Evolutionary conservation across 2,888 invertebrate species (phyloP), one percentile per base, ranked within the genome.

Genomic region (Hyposoter dolosus): DNA sequence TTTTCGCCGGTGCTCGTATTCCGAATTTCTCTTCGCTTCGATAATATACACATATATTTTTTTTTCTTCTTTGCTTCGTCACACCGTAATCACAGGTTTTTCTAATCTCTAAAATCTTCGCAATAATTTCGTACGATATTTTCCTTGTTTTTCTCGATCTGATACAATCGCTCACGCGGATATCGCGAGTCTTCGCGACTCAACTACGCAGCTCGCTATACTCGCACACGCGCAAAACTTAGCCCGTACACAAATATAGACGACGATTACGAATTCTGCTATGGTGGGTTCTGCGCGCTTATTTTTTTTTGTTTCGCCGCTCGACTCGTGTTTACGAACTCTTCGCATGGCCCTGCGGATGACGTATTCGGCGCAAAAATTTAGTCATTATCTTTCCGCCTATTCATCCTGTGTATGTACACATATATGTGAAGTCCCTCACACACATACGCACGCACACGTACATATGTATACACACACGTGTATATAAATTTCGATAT

Each of bases 181-280:
- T 72, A 60, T 69, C 47, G 35, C 79, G 56, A 69, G 66, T 69
- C 68, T 65, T 65, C 50, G 65, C 43, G 35, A n/a, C 45, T 60
- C 32, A 32, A 81, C 47, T 81, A 74, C 81, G 81, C 81, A 81
- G 81, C 81, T 80, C 72, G 32, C 47, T 17, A n/a, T 19, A 35
- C 17, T 77, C 66, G 66, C 76, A 66, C 77, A 77, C 77, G 53
- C 77, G 77, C 77, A 50, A 77, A 77, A 77, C 47, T 66, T 77
- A 1, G 40, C 19, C 6, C 19, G 32, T 68, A 68, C 35, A 35
- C 23, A 65, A 43, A 69, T 69, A 28, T 71, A 50, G 71, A 71
- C n/a, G 50, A 23, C 76, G 63, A 63, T 63, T 65, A 76, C 63
- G 65, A 76, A 40, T 76, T 76, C 65, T 65, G 65, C 65, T 76